These are phyloP conservation scores for Peromyscus attwateri DNA, from an alignment of 2,797 vertebrate genomes.

Conservation along the genomic window DNA sequence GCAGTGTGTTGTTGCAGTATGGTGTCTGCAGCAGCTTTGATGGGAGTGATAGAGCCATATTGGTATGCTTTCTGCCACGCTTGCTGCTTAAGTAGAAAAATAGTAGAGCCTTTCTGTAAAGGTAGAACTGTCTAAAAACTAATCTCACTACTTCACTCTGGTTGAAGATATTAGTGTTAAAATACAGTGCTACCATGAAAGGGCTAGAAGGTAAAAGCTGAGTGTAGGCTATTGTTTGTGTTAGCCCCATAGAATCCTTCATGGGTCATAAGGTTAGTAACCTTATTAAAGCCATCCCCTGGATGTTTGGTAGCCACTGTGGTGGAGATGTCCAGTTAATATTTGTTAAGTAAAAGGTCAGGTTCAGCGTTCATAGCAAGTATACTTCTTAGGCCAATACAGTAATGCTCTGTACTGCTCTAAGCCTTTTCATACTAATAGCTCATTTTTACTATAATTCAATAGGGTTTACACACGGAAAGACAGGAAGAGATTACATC, in stretches of 20 bases:
- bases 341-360: conserved; percentile 41
- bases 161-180: conserved; percentile 35
- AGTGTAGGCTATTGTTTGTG: not conserved
- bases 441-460: conserved; percentile 30
- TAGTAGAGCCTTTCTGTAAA: conserved; percentile 8
- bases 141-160: not conserved
- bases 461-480: not conserved
- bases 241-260: not conserved
- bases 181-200: not conserved
- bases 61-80: conserved; percentile 2
- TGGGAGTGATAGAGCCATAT: not conserved
- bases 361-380: not conserved
- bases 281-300: not conserved
- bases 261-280: not conserved
- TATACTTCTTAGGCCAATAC: not conserved
- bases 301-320: not conserved
- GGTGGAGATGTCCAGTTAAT: not conserved
- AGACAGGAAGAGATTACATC: not conserved
- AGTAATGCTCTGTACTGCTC: not conserved
- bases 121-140: conserved; percentile 11
- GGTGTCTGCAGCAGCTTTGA: not conserved
- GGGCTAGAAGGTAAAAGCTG: conserved; percentile 3
- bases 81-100: conserved; percentile 1
- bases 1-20: conserved; percentile 11
- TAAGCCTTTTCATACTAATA: not conserved